phyloP scores from a whole-genome alignment of 2,113 vertebrate genomes.

The Notothenia coriiceps region DNA sequence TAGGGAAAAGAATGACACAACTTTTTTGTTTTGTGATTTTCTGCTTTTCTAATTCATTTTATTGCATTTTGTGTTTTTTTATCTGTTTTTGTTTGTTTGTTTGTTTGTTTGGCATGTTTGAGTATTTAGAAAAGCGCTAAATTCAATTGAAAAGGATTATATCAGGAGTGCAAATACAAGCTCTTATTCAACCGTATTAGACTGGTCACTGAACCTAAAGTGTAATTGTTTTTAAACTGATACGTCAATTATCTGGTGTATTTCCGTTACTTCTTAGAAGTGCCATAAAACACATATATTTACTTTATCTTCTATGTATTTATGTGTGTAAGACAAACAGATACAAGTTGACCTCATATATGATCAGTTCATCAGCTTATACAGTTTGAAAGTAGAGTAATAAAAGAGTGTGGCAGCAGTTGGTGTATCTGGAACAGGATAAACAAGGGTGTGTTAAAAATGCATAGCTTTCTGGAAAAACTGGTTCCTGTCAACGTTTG shows the following conservation, averaged over 20 bases:
- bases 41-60: too few relatives aligned
- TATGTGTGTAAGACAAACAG: neutral
- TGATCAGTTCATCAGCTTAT: neutral
- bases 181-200: too few relatives aligned
- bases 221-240: too few relatives aligned
- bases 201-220: too few relatives aligned
- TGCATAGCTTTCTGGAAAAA: neutral
- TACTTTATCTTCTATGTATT: neutral
- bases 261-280: neutral
- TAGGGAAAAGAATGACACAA: neutral
- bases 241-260: too few relatives aligned
- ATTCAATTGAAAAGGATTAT: too few relatives aligned
- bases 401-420: neutral
- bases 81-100: too few relatives aligned
- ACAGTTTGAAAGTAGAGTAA: neutral
- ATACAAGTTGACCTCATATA: neutral
- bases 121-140: too few relatives aligned
- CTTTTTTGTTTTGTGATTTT: too few relatives aligned
- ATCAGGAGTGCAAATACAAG: neutral
- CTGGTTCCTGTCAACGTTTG: neutral
- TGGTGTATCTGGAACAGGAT: neutral
- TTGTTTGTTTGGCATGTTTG: too few relatives aligned
- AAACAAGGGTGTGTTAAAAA: slow-evolving; percentile 7
- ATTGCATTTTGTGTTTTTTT: too few relatives aligned
- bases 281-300: neutral